Evolutionary conservation across 2,888 invertebrate species (phyloP), one percentile per base, ranked within the genome.

Genomic region (Epinotia brunnichana): DNA sequence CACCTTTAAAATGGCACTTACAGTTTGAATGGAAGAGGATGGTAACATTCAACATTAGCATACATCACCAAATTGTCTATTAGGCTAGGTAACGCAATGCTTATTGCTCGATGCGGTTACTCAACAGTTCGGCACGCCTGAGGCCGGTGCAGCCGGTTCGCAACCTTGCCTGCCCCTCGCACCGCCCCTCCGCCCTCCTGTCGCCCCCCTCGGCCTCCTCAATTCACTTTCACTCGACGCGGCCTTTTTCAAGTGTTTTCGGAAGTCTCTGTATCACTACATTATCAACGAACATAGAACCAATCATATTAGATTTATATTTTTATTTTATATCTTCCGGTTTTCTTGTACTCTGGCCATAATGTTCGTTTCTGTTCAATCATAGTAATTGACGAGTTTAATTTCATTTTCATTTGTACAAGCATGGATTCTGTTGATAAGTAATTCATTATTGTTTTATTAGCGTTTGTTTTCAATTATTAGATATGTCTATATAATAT

Each of bases 91-190:
- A 89, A 87, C 88, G 90, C 90, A 90, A 91, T 82, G 82, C 82
- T 88, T 88, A 88, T 87, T 89, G 85, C 85, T 84, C 87, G 88
- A 24, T 56, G 67, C 54, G 68, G 69, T 91, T 92, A 90, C 92
- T 87, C 90, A 91, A 91, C 85, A 87, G 88, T 89, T 90, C 87
- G 85, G 90, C 89, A 86, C 86, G 88, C 85, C 84, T 88, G 83
- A 82, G 85, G 86, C 85, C 83, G 81, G 85, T 84, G 85, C 82
- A 85, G 88, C 89, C 85, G 86, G 89, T 88, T 88, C 85, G 88
- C 90, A 92, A 89, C 92, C 92, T 92, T 91, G 92, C 83, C 78
- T 79, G 81, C 84, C 83, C 81, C 77, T 75, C 70, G 74, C 77
- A 74, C 73, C 67, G 75, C 75, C 74, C 72, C 57, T 62, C 75